These are phyloP conservation scores for Gila orcuttii DNA, from an alignment of 2,113 vertebrate genomes.

Conservation along the genomic window DNA sequence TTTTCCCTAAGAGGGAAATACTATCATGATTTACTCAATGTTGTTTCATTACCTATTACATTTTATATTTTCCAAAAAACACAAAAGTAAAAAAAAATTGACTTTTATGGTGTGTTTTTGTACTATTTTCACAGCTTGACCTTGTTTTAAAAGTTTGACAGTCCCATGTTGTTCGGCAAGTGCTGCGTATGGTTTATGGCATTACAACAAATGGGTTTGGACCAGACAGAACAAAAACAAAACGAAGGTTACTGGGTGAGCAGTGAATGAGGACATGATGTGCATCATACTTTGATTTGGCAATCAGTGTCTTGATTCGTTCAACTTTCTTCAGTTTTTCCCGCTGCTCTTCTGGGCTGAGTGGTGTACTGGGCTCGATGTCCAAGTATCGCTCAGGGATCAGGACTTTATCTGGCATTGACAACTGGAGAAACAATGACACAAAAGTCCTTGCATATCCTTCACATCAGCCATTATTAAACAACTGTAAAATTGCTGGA, in stretches of 20 bases:
- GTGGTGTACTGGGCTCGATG: conserved; percentile 79
- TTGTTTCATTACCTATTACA: background rate
- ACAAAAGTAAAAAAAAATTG: background rate
- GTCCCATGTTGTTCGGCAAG: background rate
- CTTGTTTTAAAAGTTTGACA: background rate
- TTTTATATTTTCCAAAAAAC: background rate
- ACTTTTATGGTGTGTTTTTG: background rate
- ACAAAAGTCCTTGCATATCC: background rate
- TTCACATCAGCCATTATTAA: background rate
- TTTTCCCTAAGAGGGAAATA: background rate
- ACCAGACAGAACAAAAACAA: background rate
- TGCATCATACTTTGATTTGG: conserved; percentile 90
- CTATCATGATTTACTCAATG: background rate
- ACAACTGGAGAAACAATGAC: conserved; percentile 73
- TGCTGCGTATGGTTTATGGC: background rate
- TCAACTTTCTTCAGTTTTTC: conserved; percentile 97
- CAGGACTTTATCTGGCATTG: conserved; percentile 85
- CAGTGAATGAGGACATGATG: background rate
- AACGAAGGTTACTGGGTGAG: background rate
- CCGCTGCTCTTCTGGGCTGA: conserved; percentile 91
- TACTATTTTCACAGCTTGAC: background rate
- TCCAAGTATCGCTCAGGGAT: conserved; percentile 90
- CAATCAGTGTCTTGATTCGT: conserved; percentile 94
- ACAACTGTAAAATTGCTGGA: background rate
- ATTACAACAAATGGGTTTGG: background rate